Base-by-base conservation (phyloP, 2,797 vertebrate species). In the Phoeniculus purpureus region DNA sequence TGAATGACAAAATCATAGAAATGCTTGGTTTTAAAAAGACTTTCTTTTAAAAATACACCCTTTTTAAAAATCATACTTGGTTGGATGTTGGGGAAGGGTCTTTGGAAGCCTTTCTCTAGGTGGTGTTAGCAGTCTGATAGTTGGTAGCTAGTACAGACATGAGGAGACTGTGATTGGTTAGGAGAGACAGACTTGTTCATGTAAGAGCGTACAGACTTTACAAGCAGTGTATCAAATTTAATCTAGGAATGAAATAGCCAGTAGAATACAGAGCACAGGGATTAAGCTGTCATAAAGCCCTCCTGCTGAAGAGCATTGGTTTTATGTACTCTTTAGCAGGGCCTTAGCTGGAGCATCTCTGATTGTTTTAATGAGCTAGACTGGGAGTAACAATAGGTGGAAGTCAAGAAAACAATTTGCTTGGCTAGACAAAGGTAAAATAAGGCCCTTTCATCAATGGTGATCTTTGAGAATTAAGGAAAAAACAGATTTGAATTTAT, bases 191-290 rank as follows among this genome's bases (percentile, higher is more conserved):
- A 31, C 10, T 64, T 29, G 7, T 29, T 72, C 34, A 27, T 2
- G 2, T 1, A 21, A 10, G 20, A 75, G 6, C 2, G 3, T 40
- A 12, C 4, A n/a, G 26, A 9, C 65, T 8, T 40, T 89, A 18
- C 9, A 55, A 12, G 5, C 15, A 43, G 40, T 0, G 0, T 27
- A 27, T 19, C 3, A 3, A 17, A 52, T 61, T 74, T 47, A 68
- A 59, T 29, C 40, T 73, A 21, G 21, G 27, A 77, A n/a, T 58
- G 52, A 56, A 78, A 43, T 21, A 54, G 29, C 29, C 12, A 31
- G 40, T 27, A 68, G 56, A 68, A 52, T 71, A 60, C 14, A 51
- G 56, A 43, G 37, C 20, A 34, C 25, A 52, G 15, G 22, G 56
- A 64, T 40, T 70, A 81, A 61, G 16, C 17, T 31, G 25, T 67